Base-by-base conservation (phyloP, 2,888 invertebrate species). In the Microctonus brassicae region DNA sequence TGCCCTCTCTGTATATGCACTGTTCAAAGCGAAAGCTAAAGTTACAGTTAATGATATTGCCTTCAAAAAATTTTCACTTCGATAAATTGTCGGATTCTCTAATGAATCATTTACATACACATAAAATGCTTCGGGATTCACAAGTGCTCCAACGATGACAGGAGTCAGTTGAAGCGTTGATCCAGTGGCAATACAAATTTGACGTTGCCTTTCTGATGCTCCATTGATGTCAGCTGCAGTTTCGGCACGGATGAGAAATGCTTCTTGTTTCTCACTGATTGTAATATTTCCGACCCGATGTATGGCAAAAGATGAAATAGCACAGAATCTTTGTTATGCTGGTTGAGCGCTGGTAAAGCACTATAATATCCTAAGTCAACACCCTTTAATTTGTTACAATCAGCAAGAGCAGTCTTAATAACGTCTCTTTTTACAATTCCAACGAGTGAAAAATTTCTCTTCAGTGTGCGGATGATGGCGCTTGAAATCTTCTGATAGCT, bases 31-130 rank as follows among this genome's bases (percentile, higher is more conserved):
- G 17, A 67, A 72, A 57, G 17, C 24, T n/a, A 61, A 17, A 34
- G 63, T 62, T 9, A 68, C 63, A 13, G 53, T 61, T 29, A 62
- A 42, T 17, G 17, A 33, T 42, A 39, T 58, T 22, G 67, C 58
- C 33, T 67, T 20, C 17, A 55, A 55, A 10, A 55, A 55, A 68
- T 47, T 13, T 68, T 68, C 20, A 69, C 69, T n/a, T n/a, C n/a
- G n/a, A n/a, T n/a, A n/a, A n/a, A n/a, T n/a, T n/a, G n/a, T n/a
- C n/a, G n/a, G n/a, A 47, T 65, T 69, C 13, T 72, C 60, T 13
- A 61, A n/a, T 2, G 69, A 69, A 36, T 74, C 66, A 24, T 74
- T 74, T 0, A 71, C 57, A 39, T 72, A 69, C 13, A 69, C 67
- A 55, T 66, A 69, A 53, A 71, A 52, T 9, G 52, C n/a, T 20